These are phyloP conservation scores for Alethe diademata DNA, from an alignment of 2,113 vertebrate genomes.

Conservation along the genomic window DNA sequence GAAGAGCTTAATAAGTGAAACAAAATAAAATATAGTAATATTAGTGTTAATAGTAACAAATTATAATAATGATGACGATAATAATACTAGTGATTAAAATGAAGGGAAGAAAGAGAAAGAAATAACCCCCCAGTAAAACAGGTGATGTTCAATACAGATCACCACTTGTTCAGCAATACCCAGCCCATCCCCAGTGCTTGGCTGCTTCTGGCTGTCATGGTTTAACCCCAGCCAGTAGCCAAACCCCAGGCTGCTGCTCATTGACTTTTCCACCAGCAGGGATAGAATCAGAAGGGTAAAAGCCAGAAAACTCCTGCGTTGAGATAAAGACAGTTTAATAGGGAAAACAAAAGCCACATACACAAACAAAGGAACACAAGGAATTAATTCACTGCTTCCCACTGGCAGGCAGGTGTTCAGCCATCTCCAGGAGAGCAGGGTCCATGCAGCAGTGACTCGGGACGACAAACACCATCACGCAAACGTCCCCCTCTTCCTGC, in stretches of 20 bases:
- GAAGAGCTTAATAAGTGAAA: not conserved
- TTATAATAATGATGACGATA: not conserved
- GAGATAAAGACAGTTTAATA: not conserved
- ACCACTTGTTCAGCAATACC: not conserved
- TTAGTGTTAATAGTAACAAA: not conserved
- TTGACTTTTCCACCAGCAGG: not conserved
- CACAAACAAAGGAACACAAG: not conserved
- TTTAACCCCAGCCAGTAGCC: not conserved
- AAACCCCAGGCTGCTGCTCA: not conserved
- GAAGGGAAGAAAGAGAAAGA: not conserved
- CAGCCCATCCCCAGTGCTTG: not conserved
- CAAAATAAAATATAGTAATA: not conserved
- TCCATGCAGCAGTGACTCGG: too few species aligned
- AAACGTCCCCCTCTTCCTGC: not conserved
- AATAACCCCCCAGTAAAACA: not conserved
- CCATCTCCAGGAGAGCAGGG: not conserved
- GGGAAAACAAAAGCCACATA: not conserved
- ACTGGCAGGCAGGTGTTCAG: accelerated
- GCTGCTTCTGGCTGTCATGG: not conserved
- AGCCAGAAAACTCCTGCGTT: not conserved
- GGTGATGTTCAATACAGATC: not conserved
- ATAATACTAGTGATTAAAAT: not conserved
- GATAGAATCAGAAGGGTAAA: not conserved
- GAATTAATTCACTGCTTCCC: not conserved
- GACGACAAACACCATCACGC: not conserved